Evolutionary conservation across 2,113 vertebrate species (phyloP).

Genomic region (Desmodus rotundus): DNA sequence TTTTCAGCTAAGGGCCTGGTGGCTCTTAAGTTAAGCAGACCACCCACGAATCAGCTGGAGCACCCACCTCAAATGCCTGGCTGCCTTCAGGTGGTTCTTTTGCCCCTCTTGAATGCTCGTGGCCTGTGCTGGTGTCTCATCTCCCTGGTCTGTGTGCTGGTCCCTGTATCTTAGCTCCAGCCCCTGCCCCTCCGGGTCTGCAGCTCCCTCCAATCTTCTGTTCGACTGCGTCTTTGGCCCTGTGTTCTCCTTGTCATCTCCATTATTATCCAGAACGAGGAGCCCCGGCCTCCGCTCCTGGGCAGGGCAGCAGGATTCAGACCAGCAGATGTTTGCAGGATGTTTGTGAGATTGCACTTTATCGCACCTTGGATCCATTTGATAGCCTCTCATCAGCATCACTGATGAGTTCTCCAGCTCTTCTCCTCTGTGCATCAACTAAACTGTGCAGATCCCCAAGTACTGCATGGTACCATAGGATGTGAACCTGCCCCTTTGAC

Average conservation of each 20-base stretch:
- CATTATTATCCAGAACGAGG: neutral
- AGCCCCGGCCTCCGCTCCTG: neutral
- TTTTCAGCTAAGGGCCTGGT: neutral
- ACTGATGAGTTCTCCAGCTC: neutral
- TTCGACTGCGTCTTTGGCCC: neutral
- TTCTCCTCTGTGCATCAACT: neutral
- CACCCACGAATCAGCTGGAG: neutral
- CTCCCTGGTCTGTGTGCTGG: neutral
- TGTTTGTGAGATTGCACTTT: neutral
- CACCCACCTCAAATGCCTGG: neutral
- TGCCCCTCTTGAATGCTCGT: neutral
- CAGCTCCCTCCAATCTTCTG: neutral
- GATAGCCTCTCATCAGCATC: neutral
- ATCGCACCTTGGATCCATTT: neutral
- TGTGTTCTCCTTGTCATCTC: too few species aligned
- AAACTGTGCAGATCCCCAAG: neutral
- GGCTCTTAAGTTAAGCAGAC: neutral
- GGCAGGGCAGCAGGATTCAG: neutral
- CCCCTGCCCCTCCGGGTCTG: neutral
- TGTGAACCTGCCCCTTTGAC: neutral
- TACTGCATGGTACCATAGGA: neutral
- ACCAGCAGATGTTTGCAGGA: neutral
- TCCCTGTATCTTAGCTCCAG: neutral
- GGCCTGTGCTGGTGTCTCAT: rapidly evolving
- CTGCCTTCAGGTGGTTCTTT: neutral